phyloP scores from a whole-genome alignment of 1,140 invertebrate species.

The Atta texana region DNA sequence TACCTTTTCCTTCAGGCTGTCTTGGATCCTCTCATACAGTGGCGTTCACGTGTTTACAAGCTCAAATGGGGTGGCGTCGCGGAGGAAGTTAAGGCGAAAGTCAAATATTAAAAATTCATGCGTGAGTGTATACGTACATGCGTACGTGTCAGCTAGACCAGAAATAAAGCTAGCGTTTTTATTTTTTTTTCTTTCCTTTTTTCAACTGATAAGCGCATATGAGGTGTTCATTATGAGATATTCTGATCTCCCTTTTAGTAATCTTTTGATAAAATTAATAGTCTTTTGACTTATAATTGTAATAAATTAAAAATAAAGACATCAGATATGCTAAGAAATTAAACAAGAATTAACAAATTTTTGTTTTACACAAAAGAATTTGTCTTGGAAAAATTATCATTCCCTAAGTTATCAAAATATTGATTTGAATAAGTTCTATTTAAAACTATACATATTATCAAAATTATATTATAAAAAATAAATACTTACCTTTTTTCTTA shows the following conservation, averaged over 20 bases:
- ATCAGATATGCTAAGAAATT: not conserved
- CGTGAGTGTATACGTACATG: not conserved
- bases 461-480: not conserved
- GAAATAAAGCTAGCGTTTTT: not conserved
- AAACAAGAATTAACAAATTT: not conserved
- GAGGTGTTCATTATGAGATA: not conserved
- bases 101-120: slow-evolving; percentile 86
- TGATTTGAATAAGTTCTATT: not conserved
- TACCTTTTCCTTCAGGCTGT: slow-evolving; percentile 95
- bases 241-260: not conserved
- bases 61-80: slow-evolving; percentile 97
- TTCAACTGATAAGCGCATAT: not conserved
- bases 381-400: not conserved
- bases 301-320: not conserved
- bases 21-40: slow-evolving; percentile 94
- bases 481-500: not conserved
- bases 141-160: not conserved
- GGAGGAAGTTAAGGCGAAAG: slow-evolving; percentile 92
- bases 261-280: not conserved
- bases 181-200: not conserved
- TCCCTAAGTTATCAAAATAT: not conserved
- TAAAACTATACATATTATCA: too few relatives aligned
- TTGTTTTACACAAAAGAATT: not conserved
- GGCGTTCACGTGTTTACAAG: slow-evolving; percentile 95
- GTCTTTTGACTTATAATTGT: not conserved